Percentiles rank a stretch among this genome's conserved stretches.
Evolutionary conservation across 2,113 vertebrate genomes (phyloP).

Genomic region (Tinamus guttatus): DNA sequence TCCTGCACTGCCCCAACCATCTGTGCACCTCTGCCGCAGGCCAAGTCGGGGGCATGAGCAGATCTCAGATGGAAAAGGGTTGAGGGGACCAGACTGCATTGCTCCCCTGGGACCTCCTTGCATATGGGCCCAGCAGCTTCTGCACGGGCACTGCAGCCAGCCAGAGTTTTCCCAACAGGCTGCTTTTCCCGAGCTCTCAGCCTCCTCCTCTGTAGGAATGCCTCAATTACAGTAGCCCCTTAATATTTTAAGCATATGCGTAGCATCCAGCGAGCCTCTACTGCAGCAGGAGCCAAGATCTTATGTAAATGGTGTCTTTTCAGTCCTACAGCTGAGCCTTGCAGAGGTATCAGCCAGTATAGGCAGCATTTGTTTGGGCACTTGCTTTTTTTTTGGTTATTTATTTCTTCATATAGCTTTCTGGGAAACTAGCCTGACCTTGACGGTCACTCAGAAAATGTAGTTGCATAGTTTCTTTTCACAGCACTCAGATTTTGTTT

Average conservation of each 20-base stretch:
- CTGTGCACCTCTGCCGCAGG: too few relatives aligned
- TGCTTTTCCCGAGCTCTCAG: neutral
- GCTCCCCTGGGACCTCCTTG: neutral
- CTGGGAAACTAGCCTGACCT: slow-evolving; percentile 42
- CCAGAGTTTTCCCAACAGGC: neutral
- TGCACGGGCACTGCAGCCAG: neutral
- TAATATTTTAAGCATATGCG: neutral
- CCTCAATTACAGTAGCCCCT: neutral
- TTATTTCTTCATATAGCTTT: neutral
- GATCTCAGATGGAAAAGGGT: fast-evolving
- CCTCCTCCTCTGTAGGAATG: fast-evolving
- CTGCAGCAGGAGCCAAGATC: neutral
- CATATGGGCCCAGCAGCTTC: neutral
- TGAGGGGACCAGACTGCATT: fast-evolving
- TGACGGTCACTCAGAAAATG: slow-evolving; percentile 41
- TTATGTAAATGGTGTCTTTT: neutral
- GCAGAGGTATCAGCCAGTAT: neutral
- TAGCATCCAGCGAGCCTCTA: neutral
- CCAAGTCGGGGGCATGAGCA: neutral
- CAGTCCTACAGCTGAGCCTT: neutral
- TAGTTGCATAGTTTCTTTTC: slow-evolving; percentile 4
- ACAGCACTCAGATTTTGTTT: neutral
- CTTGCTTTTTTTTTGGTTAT: neutral
- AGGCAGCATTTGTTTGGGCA: neutral
- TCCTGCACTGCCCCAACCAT: neutral